Percentiles rank a stretch among this genome's conserved stretches.
Evolutionary conservation across 2,888 invertebrate genomes (phyloP).

Genomic region (Xylota sylvarum): DNA sequence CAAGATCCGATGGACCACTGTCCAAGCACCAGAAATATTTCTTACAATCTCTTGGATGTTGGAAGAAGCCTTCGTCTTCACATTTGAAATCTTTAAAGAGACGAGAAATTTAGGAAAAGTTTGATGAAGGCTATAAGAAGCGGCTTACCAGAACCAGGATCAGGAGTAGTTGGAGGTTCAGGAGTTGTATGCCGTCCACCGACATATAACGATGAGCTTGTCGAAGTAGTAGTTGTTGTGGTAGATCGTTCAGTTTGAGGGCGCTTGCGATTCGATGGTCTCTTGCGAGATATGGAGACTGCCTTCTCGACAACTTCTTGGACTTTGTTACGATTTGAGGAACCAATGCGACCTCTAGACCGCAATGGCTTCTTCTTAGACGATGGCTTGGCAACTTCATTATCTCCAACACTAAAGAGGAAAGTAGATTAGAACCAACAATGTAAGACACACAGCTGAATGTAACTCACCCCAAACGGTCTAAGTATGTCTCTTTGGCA

Average conservation of each 20-base stretch:
- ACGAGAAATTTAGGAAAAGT: background rate
- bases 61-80: conserved; percentile 96
- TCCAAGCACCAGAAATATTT: conserved; percentile 98
- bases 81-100: conserved; percentile 92
- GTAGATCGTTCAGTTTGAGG: conserved; percentile 74
- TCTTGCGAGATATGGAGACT: conserved; percentile 76
- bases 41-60: conserved; percentile 96
- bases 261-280: conserved; percentile 72
- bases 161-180: conserved; percentile 92
- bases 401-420: conserved; percentile 81
- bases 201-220: conserved; percentile 81
- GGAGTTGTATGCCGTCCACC: conserved; percentile 86
- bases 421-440: background rate
- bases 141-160: conserved; percentile 91
- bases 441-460: conserved; percentile 16
- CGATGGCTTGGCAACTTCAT: conserved; percentile 83
- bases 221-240: conserved; percentile 81
- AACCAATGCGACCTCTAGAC: conserved; percentile 81
- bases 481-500: conserved; percentile 92
- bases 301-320: conserved; percentile 78
- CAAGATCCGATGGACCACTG: conserved; percentile 94
- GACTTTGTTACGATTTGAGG: conserved; percentile 79
- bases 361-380: conserved; percentile 81
- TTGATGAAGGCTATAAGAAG: too few relatives aligned
- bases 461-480: conserved; percentile 87